A percentile compares a stretch with the other conserved stretches of the same genome.
phyloP scores from a whole-genome alignment of 2,113 vertebrate species.

The Mystacornis crossleyi region DNA sequence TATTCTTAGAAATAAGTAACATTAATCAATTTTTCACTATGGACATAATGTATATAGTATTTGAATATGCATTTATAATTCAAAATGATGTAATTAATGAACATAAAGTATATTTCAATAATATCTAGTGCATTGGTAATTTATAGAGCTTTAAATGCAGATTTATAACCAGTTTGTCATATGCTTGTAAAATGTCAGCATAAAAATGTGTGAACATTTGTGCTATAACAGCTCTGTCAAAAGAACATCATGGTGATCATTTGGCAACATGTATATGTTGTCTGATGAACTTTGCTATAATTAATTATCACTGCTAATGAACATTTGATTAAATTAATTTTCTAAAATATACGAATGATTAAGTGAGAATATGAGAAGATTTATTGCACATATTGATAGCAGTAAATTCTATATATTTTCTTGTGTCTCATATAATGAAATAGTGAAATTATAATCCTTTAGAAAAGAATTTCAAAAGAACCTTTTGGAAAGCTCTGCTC shows the following conservation, averaged over 20 bases:
- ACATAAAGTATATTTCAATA: neutral
- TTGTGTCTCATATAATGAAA: neutral
- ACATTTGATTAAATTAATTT: slow-evolving; percentile 78
- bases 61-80: neutral
- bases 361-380: slow-evolving; percentile 34
- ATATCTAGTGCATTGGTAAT: slow-evolving; percentile 1
- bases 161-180: slow-evolving; percentile 42
- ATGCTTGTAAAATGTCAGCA: slow-evolving; percentile 28
- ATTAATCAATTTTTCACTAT: neutral
- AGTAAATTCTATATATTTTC: neutral
- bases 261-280: slow-evolving; percentile 58
- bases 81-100: neutral
- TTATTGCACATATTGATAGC: neutral
- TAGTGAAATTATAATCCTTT: neutral
- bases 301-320: slow-evolving; percentile 75
- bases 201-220: slow-evolving; percentile 63
- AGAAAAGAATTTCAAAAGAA: slow-evolving; percentile 38
- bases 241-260: slow-evolving; percentile 64
- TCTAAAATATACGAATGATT: slow-evolving; percentile 67
- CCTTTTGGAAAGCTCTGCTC: neutral
- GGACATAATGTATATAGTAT: neutral
- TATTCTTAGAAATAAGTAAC: neutral
- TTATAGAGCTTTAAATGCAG: slow-evolving; percentile 57
- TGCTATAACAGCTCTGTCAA: slow-evolving; percentile 69
- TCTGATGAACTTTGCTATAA: slow-evolving; percentile 68